Conservation (phyloP, 2,797 vertebrate genomes). For the Alca torda region DNA sequence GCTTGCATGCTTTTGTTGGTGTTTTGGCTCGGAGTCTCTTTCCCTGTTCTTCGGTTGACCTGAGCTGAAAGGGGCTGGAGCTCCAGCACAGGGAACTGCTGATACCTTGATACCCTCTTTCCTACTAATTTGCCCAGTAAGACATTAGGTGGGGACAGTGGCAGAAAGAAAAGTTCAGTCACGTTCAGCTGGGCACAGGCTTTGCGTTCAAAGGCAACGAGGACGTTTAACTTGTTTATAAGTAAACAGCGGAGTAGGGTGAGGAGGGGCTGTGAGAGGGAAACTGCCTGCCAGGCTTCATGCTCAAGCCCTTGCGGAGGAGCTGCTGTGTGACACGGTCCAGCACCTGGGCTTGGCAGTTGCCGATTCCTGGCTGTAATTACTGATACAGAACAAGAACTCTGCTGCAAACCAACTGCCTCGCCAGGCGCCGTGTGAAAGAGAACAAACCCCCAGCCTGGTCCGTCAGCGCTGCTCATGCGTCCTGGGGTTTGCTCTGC, state of each 20-base stretch:
- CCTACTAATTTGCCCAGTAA: neutral
- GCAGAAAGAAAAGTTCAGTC: neutral
- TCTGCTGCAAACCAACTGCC: neutral
- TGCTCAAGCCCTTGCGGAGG: neutral
- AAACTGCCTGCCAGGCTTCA: neutral
- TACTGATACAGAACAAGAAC: neutral
- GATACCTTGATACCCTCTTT: neutral
- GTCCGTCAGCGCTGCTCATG: neutral
- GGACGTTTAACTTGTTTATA: neutral
- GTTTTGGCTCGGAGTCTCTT: neutral
- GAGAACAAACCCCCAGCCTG: neutral
- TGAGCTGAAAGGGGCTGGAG: neutral
- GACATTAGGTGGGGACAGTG: neutral
- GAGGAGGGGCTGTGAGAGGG: neutral
- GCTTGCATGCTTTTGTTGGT: neutral
- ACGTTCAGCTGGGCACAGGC: neutral
- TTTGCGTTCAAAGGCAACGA: neutral
- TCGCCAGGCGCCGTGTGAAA: rapidly evolving
- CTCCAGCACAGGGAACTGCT: neutral
- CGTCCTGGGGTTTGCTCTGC: neutral
- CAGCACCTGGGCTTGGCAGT: neutral
- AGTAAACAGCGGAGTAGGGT: neutral
- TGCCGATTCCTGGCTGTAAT: neutral
- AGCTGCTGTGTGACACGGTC: neutral
- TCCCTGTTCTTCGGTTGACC: neutral